phyloP scores from a whole-genome alignment of 2,797 vertebrate genomes.

The Labroides dimidiatus region DNA sequence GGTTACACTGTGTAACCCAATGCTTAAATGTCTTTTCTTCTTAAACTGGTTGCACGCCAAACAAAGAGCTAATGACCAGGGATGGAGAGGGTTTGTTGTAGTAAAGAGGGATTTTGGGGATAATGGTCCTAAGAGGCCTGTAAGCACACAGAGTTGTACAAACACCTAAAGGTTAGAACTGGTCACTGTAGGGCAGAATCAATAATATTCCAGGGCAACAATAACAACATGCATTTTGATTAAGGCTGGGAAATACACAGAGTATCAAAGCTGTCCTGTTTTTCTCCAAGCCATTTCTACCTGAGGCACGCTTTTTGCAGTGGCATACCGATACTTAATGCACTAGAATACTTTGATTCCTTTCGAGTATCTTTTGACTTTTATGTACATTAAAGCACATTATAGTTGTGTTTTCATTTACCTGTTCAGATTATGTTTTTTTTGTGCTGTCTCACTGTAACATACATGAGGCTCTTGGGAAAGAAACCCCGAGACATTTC shows the following conservation, averaged over 20 bases:
- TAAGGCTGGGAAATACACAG: neutral
- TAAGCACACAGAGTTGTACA: conserved; percentile 17
- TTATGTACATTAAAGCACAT: neutral
- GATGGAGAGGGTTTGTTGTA: conserved; percentile 12
- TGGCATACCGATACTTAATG: no score
- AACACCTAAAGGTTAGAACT: conserved; percentile 19
- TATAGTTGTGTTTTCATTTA: neutral
- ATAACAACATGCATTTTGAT: no score
- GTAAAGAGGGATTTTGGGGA: conserved; percentile 26
- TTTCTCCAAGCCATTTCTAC: neutral
- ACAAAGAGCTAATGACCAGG: conserved; percentile 27
- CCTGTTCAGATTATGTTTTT: neutral
- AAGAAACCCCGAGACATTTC: neutral
- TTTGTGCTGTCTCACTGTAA: neutral
- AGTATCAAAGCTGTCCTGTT: neutral
- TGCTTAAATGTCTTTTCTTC: conserved; percentile 3
- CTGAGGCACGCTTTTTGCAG: neutral
- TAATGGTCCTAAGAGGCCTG: conserved; percentile 31
- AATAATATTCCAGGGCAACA: neutral
- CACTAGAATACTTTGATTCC: no score
- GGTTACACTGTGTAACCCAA: neutral
- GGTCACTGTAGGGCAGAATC: neutral
- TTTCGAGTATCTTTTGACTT: no score
- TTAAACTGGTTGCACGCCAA: conserved; percentile 4
- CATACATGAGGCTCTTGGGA: neutral